Base-by-base conservation (phyloP, 1,140 invertebrate species). In the Eurosta solidaginis region DNA sequence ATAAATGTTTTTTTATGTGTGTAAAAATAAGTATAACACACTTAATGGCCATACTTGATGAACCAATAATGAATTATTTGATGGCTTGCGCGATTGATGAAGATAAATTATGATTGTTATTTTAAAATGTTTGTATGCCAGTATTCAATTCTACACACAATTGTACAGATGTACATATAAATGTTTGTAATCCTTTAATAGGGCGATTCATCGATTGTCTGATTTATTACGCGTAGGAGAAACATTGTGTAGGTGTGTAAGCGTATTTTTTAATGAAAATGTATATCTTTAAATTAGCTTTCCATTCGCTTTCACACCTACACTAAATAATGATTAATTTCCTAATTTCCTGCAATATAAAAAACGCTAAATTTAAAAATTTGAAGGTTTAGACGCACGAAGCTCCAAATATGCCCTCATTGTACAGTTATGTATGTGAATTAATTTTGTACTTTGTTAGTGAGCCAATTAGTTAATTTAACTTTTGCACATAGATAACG, bases 41-140 rank as follows among this genome's bases (percentile, higher is more conserved):
- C n/a, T n/a, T n/a, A 68, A 40, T n/a, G 22, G 17, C 2, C 6
- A n/a, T n/a, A n/a, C n/a, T n/a, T n/a, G n/a, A n/a, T n/a, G n/a
- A 42, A 42, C 59, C 33, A 22, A 40, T 68, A 20, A 68, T 68
- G 59, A 68, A 40, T 68, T 40, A n/a, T 42, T 68, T n/a, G 59
- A 68, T 68, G 59, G 59, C 7, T 9, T 68, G 59, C 10, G 59
- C 59, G 59, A 68, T 68, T 68, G 59, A 68, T 68, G 59, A 68
- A 40, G 59, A 68, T 68, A 33, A 33, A 68, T 68, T 68, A 68
- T 68, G 59, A 68, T 29, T 40, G 54, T n/a, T n/a, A n/a, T n/a
- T n/a, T n/a, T n/a, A n/a, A n/a, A n/a, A n/a, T n/a, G n/a, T n/a
- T n/a, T n/a, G n/a, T n/a, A n/a, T n/a, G n/a, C n/a, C n/a, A n/a